Evolutionary conservation across 2,113 vertebrate genomes (phyloP).

Genomic region (Oceanites oceanicus): DNA sequence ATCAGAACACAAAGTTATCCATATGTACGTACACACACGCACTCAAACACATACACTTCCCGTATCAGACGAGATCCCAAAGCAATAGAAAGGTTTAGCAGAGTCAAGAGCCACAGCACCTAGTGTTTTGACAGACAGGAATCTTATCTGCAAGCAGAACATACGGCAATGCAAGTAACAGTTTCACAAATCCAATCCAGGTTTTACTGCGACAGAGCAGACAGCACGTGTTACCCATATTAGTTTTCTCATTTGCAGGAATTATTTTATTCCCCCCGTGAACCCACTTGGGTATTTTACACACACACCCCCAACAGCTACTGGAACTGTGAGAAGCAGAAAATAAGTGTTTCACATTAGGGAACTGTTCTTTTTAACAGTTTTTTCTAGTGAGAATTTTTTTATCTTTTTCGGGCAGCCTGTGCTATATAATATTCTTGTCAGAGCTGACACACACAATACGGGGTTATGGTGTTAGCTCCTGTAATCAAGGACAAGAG

Average conservation of each 20-base stretch:
- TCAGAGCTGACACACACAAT: background rate
- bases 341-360: slow-evolving; percentile 24
- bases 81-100: background rate
- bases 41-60: background rate
- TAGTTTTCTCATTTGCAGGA: background rate
- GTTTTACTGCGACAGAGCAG: background rate
- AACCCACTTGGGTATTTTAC: background rate
- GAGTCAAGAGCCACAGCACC: slow-evolving; percentile 10
- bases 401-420: background rate
- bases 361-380: background rate
- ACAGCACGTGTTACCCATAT: background rate
- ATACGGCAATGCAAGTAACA: background rate
- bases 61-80: background rate
- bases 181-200: background rate
- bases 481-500: background rate
- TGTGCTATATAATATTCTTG: background rate
- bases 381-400: background rate
- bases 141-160: slow-evolving; percentile 8
- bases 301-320: slow-evolving; percentile 30
- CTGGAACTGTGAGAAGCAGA: slow-evolving; percentile 66
- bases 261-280: background rate
- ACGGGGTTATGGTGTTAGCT: background rate
- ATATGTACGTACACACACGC: background rate
- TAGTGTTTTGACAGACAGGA: background rate
- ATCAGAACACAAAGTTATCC: background rate